A percentile compares a stretch with the other conserved stretches of the same genome.
Conservation (phyloP, 2,113 vertebrate genomes). For the Trichomycterus rosablanca region DNA sequence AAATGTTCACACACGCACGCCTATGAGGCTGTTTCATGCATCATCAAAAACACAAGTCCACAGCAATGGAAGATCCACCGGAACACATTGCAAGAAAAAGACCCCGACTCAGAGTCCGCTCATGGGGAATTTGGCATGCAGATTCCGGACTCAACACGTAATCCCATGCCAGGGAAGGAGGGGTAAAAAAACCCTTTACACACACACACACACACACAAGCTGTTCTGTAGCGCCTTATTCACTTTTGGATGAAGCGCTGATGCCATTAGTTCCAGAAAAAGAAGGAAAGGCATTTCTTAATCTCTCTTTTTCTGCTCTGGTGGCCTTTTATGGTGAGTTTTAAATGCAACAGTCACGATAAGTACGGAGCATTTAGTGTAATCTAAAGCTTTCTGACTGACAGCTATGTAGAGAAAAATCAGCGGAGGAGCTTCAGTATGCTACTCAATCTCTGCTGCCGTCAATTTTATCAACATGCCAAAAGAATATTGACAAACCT, state of each 20-base stretch:
- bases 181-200: neutral
- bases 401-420: constrained; percentile 32
- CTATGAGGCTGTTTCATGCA: no score
- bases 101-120: no score
- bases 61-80: no score
- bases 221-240: constrained; percentile 19
- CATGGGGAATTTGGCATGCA: no score
- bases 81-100: no score
- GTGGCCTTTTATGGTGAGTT: neutral
- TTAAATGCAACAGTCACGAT: constrained; percentile 1
- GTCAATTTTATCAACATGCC: constrained; percentile 8
- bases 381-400: constrained; percentile 38
- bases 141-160: no score
- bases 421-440: neutral
- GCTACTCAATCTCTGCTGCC: neutral
- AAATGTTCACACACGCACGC: no score
- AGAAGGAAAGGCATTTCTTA: neutral
- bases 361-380: constrained; percentile 31
- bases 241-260: constrained; percentile 10
- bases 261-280: constrained; percentile 27
- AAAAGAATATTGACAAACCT: no score
- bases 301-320: neutral
- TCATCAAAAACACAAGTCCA: no score
- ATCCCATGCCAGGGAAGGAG: no score
- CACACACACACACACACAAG: constrained; percentile 23